Percentiles rank a stretch among this genome's conserved stretches.
phyloP scores from a whole-genome alignment of 2,113 vertebrate genomes.

The Corythornis vintsioides region DNA sequence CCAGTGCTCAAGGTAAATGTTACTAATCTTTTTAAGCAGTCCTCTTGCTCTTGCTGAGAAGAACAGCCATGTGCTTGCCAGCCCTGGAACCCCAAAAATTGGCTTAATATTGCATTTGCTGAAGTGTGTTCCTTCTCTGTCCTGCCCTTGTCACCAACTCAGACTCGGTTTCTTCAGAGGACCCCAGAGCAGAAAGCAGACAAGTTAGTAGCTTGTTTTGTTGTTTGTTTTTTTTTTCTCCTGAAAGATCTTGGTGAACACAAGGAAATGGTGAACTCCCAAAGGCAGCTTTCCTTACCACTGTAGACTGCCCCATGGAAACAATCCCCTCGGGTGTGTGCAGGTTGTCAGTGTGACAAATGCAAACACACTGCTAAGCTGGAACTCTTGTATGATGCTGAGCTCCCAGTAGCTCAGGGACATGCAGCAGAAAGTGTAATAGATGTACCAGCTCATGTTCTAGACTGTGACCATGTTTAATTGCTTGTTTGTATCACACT shows the following conservation, averaged over 20 bases:
- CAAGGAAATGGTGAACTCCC: neutral
- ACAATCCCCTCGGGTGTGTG: neutral
- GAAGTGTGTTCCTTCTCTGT: neutral
- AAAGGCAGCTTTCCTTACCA: neutral
- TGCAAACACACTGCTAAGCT: neutral
- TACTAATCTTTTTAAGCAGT: slow-evolving; percentile 40
- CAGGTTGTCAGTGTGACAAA: neutral
- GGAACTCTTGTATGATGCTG: neutral
- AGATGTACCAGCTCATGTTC: slow-evolving; percentile 42
- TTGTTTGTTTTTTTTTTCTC: neutral
- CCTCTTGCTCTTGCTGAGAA: slow-evolving; percentile 21
- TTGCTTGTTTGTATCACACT: slow-evolving; percentile 55
- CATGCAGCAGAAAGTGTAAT: slow-evolving; percentile 31
- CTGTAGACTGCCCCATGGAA: neutral
- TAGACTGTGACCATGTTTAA: slow-evolving; percentile 47
- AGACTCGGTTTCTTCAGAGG: neutral
- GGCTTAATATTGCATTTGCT: neutral
- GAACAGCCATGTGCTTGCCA: neutral
- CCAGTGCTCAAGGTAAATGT: slow-evolving; percentile 33
- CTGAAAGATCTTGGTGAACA: neutral
- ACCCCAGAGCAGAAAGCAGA: neutral
- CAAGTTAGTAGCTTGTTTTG: neutral
- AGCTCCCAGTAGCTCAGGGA: slow-evolving; percentile 10
- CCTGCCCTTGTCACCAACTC: neutral
- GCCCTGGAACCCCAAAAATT: neutral